Evolutionary conservation across 2,888 invertebrate genomes (phyloP), one percentile per base, ranked within the genome.

Genomic region (Uropetala carovei): DNA sequence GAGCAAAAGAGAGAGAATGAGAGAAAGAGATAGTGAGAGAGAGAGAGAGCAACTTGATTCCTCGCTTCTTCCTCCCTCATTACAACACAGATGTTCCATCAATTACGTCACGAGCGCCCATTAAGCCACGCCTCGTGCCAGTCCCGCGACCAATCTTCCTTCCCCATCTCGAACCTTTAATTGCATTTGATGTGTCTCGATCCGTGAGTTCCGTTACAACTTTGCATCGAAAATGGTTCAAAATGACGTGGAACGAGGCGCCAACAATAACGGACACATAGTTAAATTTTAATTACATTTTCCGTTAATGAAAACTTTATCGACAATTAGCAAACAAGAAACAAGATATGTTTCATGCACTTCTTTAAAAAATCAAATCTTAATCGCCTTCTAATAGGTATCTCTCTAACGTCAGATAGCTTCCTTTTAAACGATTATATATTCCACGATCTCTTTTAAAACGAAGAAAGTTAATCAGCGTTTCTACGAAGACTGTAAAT

Each of bases 391-490:
- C 7, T n/a, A 9, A n/a, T 0, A 22, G 75, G 27, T 22, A 22
- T 27, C 27, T 75, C 75, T 22, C 10, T 22, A 22, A 75, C 13
- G 75, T 43, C 43, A 1, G 75, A 75, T 75, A 22, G 27, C 75
- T 75, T 75, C 27, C 75, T 75, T 22, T 75, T 8, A 14, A 4
- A 22, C 11, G 75, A 75, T 75, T 75, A 75, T 75, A 75, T 75
- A 75, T 75, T 11, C 11, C 75, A 13, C 22, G 75, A 27, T 27
- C 60, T 43, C 56, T 81, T 82, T 75, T 59, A n/a, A 92, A 92
- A 92, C 57, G 92, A 92, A 92, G 92, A 92, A 60, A 75, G 81
- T 92, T 92, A 92, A 92, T 92, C 92, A 92, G 92, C 57, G 92
- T 59, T 56, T 57, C 57, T 30, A 81, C n/a, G 16, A 75, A 58